Conservation (phyloP, 1,140 invertebrate genomes). For the Odontomachus brunneus region DNA sequence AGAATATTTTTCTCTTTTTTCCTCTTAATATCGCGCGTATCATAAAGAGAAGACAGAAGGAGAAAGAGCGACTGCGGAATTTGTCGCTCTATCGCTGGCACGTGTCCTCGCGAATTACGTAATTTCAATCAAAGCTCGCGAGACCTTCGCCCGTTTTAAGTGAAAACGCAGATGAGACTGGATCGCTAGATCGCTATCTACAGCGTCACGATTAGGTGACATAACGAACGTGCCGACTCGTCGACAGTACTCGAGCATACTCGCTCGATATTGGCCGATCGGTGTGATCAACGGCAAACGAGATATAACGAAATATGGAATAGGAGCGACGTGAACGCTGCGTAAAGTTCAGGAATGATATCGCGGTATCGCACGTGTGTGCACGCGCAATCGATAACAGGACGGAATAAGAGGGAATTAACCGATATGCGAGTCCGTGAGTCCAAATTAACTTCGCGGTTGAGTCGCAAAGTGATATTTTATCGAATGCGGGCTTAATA, state of each 20-base stretch:
- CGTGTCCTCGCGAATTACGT: not conserved
- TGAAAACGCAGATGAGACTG: not conserved
- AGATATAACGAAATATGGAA: no score
- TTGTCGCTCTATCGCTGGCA: not conserved
- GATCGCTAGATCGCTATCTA: not conserved
- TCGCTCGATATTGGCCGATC: not conserved
- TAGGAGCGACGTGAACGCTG: not conserved
- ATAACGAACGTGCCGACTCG: not conserved
- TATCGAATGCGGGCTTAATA: not conserved
- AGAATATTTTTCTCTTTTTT: not conserved
- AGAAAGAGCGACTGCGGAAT: not conserved
- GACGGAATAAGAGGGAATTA: conserved; percentile 16
- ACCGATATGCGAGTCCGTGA: not conserved
- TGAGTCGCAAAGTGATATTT: conserved; percentile 5
- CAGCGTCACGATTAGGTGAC: conserved; percentile 1
- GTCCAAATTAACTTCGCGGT: conserved; percentile 41
- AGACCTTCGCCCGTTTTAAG: not conserved
- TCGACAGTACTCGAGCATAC: not conserved
- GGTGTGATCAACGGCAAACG: not conserved
- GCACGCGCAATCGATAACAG: not conserved
- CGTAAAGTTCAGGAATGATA: conserved; percentile 37
- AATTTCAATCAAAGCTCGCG: conserved; percentile 13
- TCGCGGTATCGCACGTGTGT: not conserved
- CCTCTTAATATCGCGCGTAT: not conserved
- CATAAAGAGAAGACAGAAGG: not conserved